phyloP scores from a whole-genome alignment of 2,113 vertebrate genomes.

The Sylvilagus bachmani region DNA sequence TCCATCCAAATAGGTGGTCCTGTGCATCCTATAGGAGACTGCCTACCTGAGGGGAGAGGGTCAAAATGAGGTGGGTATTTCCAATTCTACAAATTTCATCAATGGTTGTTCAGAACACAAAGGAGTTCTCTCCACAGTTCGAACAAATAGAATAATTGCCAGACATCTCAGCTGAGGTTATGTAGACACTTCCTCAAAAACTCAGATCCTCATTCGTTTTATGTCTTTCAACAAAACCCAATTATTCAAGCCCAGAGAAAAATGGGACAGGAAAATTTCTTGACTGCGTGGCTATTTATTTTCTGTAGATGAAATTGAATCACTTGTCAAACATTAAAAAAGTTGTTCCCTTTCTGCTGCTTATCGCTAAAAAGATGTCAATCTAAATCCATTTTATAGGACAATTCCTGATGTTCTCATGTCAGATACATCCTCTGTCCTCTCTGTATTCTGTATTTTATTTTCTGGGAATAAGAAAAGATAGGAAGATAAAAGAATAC shows the following conservation, averaged over 20 bases:
- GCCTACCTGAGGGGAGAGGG: no score
- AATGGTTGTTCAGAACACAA: neutral
- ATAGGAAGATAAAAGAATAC: conserved; percentile 52
- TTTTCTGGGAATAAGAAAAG: conserved; percentile 50
- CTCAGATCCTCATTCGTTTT: conserved; percentile 26
- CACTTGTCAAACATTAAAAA: conserved; percentile 82
- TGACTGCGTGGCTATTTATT: conserved; percentile 82
- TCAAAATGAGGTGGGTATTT: neutral
- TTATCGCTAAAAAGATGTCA: conserved; percentile 74
- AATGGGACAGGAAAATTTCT: conserved; percentile 79
- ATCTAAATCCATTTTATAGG: neutral
- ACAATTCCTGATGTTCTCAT: conserved; percentile 1
- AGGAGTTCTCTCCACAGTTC: neutral
- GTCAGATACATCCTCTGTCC: neutral
- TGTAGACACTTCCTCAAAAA: neutral
- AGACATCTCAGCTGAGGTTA: neutral
- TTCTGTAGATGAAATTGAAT: conserved; percentile 84
- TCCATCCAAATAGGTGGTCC: neutral
- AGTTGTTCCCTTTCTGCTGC: conserved; percentile 84
- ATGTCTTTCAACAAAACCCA: conserved; percentile 32
- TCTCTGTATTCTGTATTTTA: conserved; percentile 48
- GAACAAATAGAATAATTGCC: neutral
- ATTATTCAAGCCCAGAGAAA: conserved; percentile 5
- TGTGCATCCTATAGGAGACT: no score
- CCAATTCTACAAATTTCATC: neutral